These are phyloP conservation scores for Panagrolaimus sp. DNA, from an alignment of 1,140 invertebrate species.

Conservation along the genomic window DNA sequence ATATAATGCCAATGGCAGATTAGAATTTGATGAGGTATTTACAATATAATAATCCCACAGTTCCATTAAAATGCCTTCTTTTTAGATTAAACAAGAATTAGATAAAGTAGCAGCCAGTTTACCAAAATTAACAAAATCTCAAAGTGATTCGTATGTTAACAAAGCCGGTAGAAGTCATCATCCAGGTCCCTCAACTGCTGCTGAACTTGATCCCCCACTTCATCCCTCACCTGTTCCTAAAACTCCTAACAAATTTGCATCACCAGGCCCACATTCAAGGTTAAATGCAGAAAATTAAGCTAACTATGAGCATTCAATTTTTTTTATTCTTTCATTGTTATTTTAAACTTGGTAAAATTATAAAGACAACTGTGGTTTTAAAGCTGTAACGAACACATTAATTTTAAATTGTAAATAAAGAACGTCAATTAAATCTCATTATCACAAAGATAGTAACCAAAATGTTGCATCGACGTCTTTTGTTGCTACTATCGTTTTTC, in stretches of 20 bases:
- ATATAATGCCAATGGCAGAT: slow-evolving; percentile 76
- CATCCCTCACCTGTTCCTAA: neutral
- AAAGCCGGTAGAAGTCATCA: neutral
- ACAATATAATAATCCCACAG: neutral
- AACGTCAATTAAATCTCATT: too few species aligned
- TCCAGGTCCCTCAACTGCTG: neutral
- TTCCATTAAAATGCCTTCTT: neutral
- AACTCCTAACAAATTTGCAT: neutral
- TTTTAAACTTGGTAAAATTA: too few species aligned
- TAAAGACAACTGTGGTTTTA: too few species aligned
- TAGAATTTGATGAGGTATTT: slow-evolving; percentile 70
- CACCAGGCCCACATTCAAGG: neutral
- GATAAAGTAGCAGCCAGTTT: neutral
- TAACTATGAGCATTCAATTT: too few species aligned
- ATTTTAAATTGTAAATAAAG: too few species aligned
- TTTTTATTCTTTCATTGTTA: too few species aligned
- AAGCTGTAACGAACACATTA: too few species aligned
- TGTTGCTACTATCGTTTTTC: too few species aligned
- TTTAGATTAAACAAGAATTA: slow-evolving; percentile 2
- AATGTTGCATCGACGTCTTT: too few species aligned
- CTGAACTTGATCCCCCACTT: neutral
- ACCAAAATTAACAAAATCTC: slow-evolving; percentile 6
- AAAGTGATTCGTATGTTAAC: slow-evolving; percentile 3
- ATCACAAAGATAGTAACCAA: too few species aligned
- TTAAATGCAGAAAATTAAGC: too few species aligned